phyloP scores from a whole-genome alignment of 2,797 vertebrate genomes.

The Coregonus suidteri region DNA sequence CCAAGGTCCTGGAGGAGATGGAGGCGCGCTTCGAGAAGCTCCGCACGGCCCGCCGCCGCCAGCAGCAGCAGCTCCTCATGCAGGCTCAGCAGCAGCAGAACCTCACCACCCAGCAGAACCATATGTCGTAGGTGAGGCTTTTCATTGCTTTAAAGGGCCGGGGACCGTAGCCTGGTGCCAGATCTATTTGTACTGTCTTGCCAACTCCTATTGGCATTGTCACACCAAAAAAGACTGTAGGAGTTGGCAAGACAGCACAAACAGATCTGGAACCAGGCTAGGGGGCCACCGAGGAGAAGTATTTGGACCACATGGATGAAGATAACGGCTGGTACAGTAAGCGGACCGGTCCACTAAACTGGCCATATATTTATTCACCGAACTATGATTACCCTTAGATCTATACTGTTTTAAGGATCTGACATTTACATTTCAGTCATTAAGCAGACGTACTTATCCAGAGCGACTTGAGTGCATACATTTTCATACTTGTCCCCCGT shows the following conservation, averaged over 20 bases:
- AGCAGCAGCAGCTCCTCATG: slow-evolving; percentile 94
- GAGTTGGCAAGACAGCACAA: not conserved
- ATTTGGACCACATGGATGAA: not conserved
- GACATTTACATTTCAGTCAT: not conserved
- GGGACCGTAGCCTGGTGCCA: not conserved
- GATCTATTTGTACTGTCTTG: not conserved
- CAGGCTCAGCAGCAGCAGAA: slow-evolving; percentile 93
- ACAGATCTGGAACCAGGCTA: not conserved
- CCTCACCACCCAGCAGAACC: slow-evolving; percentile 87
- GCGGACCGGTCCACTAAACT: not conserved
- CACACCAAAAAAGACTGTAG: not conserved
- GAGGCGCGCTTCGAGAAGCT: slow-evolving; percentile 98
- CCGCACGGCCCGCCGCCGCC: slow-evolving; percentile 91
- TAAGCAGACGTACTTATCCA: no score
- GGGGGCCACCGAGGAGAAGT: not conserved
- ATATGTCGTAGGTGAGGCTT: slow-evolving; percentile 98
- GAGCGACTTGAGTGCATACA: no score
- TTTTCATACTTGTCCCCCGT: no score
- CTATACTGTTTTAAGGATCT: not conserved
- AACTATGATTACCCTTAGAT: not conserved
- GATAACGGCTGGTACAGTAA: not conserved
- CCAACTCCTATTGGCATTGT: not conserved
- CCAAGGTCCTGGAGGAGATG: slow-evolving; percentile 99
- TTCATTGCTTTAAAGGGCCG: slow-evolving; percentile 77
- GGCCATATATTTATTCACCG: not conserved